phyloP scores from a whole-genome alignment of 2,797 vertebrate species.

The Botia almorhae region DNA sequence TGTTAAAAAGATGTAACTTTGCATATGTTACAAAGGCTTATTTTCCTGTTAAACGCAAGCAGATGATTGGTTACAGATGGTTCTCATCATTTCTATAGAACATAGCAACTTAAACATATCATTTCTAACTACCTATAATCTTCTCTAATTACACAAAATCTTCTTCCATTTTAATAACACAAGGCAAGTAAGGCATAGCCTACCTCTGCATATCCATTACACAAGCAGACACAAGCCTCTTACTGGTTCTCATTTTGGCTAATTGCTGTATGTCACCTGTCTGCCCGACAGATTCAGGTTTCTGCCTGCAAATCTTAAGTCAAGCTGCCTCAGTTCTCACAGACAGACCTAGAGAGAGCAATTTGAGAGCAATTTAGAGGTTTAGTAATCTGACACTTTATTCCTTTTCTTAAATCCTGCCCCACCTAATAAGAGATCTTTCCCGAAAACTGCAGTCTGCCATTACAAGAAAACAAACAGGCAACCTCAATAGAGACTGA shows the following conservation, averaged over 20 bases:
- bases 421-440: background rate
- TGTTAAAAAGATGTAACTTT: background rate
- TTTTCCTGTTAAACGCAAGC: background rate
- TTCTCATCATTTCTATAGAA: background rate
- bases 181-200: background rate
- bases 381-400: constrained; percentile 25
- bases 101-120: background rate
- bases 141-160: background rate
- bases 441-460: background rate
- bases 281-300: constrained; percentile 24
- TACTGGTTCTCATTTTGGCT: constrained; percentile 18
- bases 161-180: background rate
- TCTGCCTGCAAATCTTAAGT: constrained; percentile 2
- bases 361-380: background rate
- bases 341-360: constrained; percentile 9
- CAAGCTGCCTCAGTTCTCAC: constrained; percentile 15
- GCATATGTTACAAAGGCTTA: background rate
- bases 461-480: background rate
- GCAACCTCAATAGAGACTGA: background rate
- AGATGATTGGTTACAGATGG: background rate
- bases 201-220: background rate
- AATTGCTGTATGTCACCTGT: constrained; percentile 31
- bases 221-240: background rate
- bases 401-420: constrained; percentile 12
- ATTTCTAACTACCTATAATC: background rate